Percentiles rank a stretch among this genome's conserved stretches.
Conservation (phyloP, 2,888 invertebrate genomes). For the Erebia palarica region DNA sequence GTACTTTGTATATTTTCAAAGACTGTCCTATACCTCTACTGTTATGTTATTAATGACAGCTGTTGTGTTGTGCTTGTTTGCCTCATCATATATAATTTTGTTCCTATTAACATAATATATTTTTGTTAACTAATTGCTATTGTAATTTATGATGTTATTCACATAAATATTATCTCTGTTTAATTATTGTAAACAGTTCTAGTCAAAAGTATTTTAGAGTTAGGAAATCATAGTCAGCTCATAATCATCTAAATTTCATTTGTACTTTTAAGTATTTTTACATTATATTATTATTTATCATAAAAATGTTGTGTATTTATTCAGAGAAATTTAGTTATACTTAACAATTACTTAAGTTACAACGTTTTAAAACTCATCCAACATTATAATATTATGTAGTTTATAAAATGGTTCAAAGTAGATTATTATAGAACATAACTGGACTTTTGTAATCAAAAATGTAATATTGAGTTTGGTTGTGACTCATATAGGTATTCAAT, state of each 20-base stretch:
- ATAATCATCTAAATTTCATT: not conserved
- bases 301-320: not conserved
- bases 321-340: not conserved
- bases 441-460: not conserved
- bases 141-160: slow-evolving; percentile 25
- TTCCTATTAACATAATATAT: slow-evolving; percentile 18
- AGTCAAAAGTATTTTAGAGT: slow-evolving; percentile 32
- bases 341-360: too few relatives aligned
- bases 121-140: slow-evolving; percentile 23
- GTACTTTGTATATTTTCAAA: slow-evolving; percentile 20
- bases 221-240: slow-evolving; percentile 10
- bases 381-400: not conserved
- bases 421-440: not conserved
- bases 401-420: too few relatives aligned
- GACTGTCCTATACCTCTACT: slow-evolving; percentile 25
- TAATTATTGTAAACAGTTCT: slow-evolving; percentile 29
- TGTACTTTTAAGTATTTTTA: not conserved
- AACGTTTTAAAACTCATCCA: not conserved
- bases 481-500: not conserved
- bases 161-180: slow-evolving; percentile 23
- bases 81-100: slow-evolving; percentile 26
- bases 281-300: not conserved
- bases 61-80: slow-evolving; percentile 30
- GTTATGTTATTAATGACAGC: not conserved
- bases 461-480: not conserved